These are phyloP conservation scores for Smutsia gigantea DNA, from an alignment of 2,797 vertebrate genomes.

Conservation along the genomic window DNA sequence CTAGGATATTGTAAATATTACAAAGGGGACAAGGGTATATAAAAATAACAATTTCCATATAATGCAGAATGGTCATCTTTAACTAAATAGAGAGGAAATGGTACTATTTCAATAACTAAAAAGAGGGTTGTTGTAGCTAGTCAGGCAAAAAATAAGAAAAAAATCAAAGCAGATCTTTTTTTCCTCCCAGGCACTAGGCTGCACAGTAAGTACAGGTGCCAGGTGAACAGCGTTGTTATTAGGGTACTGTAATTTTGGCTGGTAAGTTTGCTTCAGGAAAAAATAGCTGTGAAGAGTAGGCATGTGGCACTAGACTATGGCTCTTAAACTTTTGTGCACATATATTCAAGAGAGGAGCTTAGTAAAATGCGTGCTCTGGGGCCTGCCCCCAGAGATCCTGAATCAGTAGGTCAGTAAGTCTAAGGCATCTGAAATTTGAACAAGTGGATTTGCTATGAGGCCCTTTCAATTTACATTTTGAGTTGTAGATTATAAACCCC, in stretches of 20 bases:
- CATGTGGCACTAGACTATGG: not conserved
- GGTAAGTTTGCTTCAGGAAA: not conserved
- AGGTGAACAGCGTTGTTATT: not conserved
- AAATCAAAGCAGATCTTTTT: not conserved
- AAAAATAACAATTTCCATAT: not conserved
- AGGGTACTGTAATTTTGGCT: not conserved
- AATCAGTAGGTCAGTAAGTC: slow-evolving; percentile 35
- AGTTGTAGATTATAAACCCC: not conserved
- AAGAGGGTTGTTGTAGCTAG: not conserved
- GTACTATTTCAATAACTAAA: not conserved
- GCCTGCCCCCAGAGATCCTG: not conserved
- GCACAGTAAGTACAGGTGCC: not conserved
- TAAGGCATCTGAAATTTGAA: slow-evolving; percentile 49
- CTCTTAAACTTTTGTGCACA: not conserved
- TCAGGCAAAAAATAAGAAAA: not conserved
- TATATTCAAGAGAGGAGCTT: not conserved
- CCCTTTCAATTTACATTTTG: slow-evolving; percentile 37
- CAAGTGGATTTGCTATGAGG: not conserved
- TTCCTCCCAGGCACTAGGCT: not conserved
- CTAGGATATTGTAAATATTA: slow-evolving; percentile 6
- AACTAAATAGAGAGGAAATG: not conserved
- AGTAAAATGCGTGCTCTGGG: not conserved
- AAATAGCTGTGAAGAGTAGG: not conserved
- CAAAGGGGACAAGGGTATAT: not conserved
- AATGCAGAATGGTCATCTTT: not conserved